Conservation (phyloP, 2,113 vertebrate genomes). For the Colossoma macropomum region DNA sequence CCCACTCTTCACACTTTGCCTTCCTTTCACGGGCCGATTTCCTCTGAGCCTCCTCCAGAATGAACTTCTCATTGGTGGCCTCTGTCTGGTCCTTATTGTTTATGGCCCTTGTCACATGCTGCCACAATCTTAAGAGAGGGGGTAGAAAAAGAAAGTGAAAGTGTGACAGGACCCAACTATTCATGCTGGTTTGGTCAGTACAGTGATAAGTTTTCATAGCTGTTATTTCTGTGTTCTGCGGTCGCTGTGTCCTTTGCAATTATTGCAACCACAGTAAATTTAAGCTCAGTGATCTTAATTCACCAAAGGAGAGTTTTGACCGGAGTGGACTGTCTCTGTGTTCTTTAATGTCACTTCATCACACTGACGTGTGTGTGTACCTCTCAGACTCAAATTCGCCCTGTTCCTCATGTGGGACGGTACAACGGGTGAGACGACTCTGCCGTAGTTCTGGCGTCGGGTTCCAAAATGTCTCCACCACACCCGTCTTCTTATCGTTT, state of each 20-base stretch:
- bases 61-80: conserved; percentile 94
- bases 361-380: conserved; percentile 67
- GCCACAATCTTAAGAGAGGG: conserved; percentile 87
- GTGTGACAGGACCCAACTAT: too few species aligned
- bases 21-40: conserved; percentile 92
- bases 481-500: conserved; percentile 92
- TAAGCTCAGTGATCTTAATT: not conserved
- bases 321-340: too few species aligned
- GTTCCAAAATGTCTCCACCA: conserved; percentile 91
- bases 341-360: too few species aligned
- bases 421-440: conserved; percentile 87
- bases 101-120: conserved; percentile 95
- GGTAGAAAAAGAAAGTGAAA: not conserved
- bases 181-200: too few species aligned
- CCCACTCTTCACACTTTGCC: conserved; percentile 90
- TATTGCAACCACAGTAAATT: too few species aligned
- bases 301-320: too few species aligned
- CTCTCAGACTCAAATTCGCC: conserved; percentile 92
- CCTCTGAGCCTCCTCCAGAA: conserved; percentile 95
- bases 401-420: conserved; percentile 92
- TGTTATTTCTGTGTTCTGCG: too few species aligned
- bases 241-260: too few species aligned
- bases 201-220: not conserved
- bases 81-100: conserved; percentile 97
- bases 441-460: conserved; percentile 91